Evolutionary conservation across 1,140 invertebrate genomes (phyloP).

Genomic region (Andrena cerasifolii): DNA sequence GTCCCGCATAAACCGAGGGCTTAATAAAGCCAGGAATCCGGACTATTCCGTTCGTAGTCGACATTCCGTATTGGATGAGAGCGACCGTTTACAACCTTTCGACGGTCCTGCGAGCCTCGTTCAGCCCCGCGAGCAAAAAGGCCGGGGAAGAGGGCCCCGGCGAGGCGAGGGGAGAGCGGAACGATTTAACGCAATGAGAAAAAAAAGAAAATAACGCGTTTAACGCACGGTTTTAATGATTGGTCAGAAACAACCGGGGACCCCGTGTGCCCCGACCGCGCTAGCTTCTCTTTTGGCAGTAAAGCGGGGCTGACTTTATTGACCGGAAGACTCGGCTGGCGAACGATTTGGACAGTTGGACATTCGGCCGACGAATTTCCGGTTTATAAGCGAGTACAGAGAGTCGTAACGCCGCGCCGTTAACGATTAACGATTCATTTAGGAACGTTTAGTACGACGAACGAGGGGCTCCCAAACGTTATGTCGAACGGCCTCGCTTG

Average conservation of each 20-base stretch:
- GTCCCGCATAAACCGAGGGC: constrained; percentile 65
- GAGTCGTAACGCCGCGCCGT: constrained; percentile 74
- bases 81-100: constrained; percentile 62
- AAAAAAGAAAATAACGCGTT: constrained; percentile 62
- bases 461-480: constrained; percentile 44
- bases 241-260: constrained; percentile 66
- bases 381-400: constrained; percentile 79
- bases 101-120: constrained; percentile 36
- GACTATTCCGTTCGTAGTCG: constrained; percentile 65
- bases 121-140: constrained; percentile 40
- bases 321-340: constrained; percentile 71
- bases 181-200: constrained; percentile 55
- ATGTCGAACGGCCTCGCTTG: constrained; percentile 43
- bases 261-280: not conserved
- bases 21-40: constrained; percentile 69
- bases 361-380: constrained; percentile 77
- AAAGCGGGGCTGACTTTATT: constrained; percentile 77
- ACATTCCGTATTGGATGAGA: constrained; percentile 65
- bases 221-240: constrained; percentile 69
- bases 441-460: constrained; percentile 76
- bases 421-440: constrained; percentile 83
- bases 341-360: constrained; percentile 76
- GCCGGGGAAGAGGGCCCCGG: not conserved
- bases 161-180: constrained; percentile 2
- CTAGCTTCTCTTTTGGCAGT: constrained; percentile 68